Base-by-base conservation (phyloP, 2,888 invertebrate genomes). In the Chymomyza fuscimana region DNA sequence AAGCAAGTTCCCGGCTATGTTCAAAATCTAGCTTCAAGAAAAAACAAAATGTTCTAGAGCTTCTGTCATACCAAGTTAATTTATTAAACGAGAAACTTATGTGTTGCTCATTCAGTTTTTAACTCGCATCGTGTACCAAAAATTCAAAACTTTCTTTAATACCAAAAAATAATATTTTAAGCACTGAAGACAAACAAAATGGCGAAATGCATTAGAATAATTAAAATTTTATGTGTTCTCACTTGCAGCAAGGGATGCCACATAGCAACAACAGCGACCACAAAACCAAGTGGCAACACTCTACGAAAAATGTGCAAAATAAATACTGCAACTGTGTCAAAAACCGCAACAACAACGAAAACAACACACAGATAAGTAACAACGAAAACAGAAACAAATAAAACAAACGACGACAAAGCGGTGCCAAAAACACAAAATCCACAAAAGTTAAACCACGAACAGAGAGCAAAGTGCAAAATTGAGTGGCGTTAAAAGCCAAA, bases 281-380 rank as follows among this genome's bases (percentile, higher is more conserved):
- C 56, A 54, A 51, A 25, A 52, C 25, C 22, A 12, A 29, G n/a
- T 54, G 51, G 52, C 52, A 65, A n/a, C 62, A 67, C 68, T 64
- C 7, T 19, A 69, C 73, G 76, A 75, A 86, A 83, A 78, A 84
- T 84, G 87, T 78, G 74, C 72, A 75, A 76, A 83, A 87, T 81
- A 86, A 87, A 84, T 77, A 78, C 76, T 76, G 83, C 74, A 65
- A 73, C 76, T 72, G 79, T 70, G 81, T 79, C 72, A 72, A 60
- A 70, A 73, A 65, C 72, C 72, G 67, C 51, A 61, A 67, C 58
- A 65, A 29, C 54, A 62, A 19, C 56, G 29, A 25, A 36, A 29
- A 52, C 63, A 50, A 51, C 51, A 51, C 32, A 6, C 40, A 46
- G 10, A 61, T 40, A 59, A 51, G 51, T 62, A 65, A 32, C 58